Evolutionary conservation across 2,888 invertebrate species (phyloP), one percentile per base, ranked within the genome.

Genomic region (Cephonodes hylas): DNA sequence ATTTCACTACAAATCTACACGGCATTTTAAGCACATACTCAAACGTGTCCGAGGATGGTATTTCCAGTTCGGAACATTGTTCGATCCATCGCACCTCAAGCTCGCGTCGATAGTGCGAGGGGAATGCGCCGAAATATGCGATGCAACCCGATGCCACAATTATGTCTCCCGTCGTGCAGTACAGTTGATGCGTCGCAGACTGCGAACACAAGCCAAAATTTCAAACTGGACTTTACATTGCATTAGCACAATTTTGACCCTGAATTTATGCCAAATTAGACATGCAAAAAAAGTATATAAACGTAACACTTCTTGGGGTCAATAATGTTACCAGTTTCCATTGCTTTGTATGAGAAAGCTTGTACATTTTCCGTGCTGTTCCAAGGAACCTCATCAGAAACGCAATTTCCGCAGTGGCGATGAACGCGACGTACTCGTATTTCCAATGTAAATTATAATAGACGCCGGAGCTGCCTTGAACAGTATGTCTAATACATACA

Each of bases 91-190:
- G 81, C 0, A 80, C 64, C 10, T 96, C 93, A 27, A 98, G 91
- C 64, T 95, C 94, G 59, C 93, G 93, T 2, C 97, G 93, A 79
- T 96, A 97, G 61, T 84, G 88, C 53, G 94, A 93, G 0, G 98
- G 97, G 79, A 98, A 99, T 1, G 98, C 97, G 0, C 98, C 99
- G 53, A 98, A 93, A 87, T 99, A 99, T 0, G 98, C 97, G 44
- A 99, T 96, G 69, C 96, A 96, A 2, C 96, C 97, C 0, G 98
- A 95, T 0, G 97, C 96, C 18, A 98, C 94, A 38, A 99, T 92
- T 5, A 97, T 96, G 84, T 99, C 98, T 0, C 98, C 99, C 0
- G 96, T 94, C 3, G 97, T 93, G 81, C 96, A 96, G 67, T 93
- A 86, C 57, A 97, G 89, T 74, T 96, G 94, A 0, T 89, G 82